Percentiles rank a stretch among this genome's conserved stretches.
Evolutionary conservation across 2,888 invertebrate genomes (phyloP).

Genomic region (Tromatobia lineatoria): DNA sequence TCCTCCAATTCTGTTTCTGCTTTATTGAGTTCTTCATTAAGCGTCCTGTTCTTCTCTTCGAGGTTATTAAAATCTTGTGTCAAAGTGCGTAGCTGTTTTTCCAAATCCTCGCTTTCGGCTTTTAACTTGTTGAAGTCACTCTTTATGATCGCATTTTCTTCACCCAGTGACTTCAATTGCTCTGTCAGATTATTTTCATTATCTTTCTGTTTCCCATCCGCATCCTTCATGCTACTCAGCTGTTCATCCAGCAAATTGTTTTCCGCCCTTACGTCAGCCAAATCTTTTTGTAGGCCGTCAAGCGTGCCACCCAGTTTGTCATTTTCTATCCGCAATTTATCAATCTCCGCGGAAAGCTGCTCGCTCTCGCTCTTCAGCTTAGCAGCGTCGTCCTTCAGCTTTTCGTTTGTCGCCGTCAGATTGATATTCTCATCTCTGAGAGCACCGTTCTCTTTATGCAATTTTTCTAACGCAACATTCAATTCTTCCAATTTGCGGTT

Average conservation of each 20-base stretch:
- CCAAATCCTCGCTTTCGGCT: conserved; percentile 47
- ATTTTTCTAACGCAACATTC: conserved; percentile 19
- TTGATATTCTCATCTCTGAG: conserved; percentile 52
- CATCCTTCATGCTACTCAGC: conserved; percentile 61
- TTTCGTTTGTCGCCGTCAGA: conserved; percentile 62
- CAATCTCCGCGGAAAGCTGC: conserved; percentile 60
- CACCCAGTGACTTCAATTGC: conserved; percentile 52
- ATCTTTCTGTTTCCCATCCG: conserved; percentile 66
- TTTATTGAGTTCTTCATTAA: conserved; percentile 38
- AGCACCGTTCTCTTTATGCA: conserved; percentile 61
- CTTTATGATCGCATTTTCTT: conserved; percentile 52
- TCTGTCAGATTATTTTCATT: conserved; percentile 52
- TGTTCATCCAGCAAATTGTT: conserved; percentile 60
- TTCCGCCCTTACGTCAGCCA: conserved; percentile 65
- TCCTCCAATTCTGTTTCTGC: conserved; percentile 48
- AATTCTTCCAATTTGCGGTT: conserved; percentile 33
- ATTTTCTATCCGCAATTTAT: conserved; percentile 62
- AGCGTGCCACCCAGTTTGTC: conserved; percentile 50
- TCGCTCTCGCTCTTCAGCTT: conserved; percentile 58
- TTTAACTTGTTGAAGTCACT: conserved; percentile 43
- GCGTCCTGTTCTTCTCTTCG: conserved; percentile 15
- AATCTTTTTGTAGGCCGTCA: conserved; percentile 68
- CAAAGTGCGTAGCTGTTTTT: conserved; percentile 54
- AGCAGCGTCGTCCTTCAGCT: conserved; percentile 63
- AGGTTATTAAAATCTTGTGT: conserved; percentile 34